Percentiles rank a stretch among this genome's conserved stretches.
These are phyloP conservation scores for Ursus arctos DNA, from an alignment of 2,113 vertebrate genomes.

Conservation along the genomic window DNA sequence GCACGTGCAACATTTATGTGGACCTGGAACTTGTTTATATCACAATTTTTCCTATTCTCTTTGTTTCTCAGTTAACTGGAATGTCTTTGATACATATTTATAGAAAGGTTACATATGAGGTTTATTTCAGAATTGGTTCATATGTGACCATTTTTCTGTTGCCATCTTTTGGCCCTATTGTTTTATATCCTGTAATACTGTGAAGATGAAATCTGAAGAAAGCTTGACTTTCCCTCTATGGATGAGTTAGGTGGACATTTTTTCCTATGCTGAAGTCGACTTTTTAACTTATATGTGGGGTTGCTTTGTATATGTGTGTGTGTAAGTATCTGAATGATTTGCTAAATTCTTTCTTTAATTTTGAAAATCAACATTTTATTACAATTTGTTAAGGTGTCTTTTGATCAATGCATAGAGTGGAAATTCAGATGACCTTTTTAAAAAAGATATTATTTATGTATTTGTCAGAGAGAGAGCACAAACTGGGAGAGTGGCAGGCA, in stretches of 20 bases:
- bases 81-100: neutral
- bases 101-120: neutral
- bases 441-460: no score
- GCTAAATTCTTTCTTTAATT: neutral
- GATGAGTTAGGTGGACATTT: neutral
- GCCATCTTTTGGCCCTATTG: neutral
- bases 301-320: neutral
- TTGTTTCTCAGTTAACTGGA: neutral
- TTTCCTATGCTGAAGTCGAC: neutral
- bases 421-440: neutral
- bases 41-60: neutral
- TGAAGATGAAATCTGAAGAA: neutral
- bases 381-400: neutral
- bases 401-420: neutral
- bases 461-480: no score
- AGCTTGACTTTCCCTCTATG: neutral
- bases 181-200: neutral
- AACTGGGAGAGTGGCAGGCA: no score
- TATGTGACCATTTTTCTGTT: neutral
- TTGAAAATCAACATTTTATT: neutral
- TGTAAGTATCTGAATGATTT: neutral
- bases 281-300: neutral
- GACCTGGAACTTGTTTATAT: neutral
- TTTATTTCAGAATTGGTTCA: slow-evolving; percentile 17
- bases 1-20: neutral